Evolutionary conservation across 2,113 vertebrate species (phyloP).

Genomic region (Varanus salvator): DNA sequence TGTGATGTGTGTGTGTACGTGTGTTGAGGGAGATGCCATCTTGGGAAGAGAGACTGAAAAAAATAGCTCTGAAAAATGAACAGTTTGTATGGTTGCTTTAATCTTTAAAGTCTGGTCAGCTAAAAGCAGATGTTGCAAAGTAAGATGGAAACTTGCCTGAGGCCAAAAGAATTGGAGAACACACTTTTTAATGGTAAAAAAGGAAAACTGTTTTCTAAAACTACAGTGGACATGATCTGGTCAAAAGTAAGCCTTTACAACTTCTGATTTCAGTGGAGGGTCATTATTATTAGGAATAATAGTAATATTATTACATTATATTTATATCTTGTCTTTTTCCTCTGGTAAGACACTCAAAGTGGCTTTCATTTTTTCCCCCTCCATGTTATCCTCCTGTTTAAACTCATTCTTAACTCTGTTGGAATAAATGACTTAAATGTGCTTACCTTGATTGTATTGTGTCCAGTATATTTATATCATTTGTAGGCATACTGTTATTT

Average conservation of each 20-base stretch:
- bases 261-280: not conserved
- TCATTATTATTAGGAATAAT: too few relatives aligned
- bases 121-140: constrained; percentile 76
- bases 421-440: not conserved
- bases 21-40: constrained; percentile 71
- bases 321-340: too few relatives aligned
- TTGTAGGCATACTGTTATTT: not conserved
- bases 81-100: constrained; percentile 74
- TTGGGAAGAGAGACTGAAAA: constrained; percentile 64
- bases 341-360: too few relatives aligned
- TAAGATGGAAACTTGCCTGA: constrained; percentile 73
- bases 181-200: constrained; percentile 63
- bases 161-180: constrained; percentile 63
- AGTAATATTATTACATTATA: too few relatives aligned
- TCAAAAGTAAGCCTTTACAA: constrained; percentile 10
- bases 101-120: constrained; percentile 72
- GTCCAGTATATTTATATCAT: not conserved
- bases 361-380: too few relatives aligned
- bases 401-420: not conserved
- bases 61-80: constrained; percentile 71
- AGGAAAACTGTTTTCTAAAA: constrained; percentile 61
- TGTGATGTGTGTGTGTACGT: constrained; percentile 69
- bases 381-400: not conserved
- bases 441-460: not conserved
- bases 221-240: constrained; percentile 51